These are phyloP conservation scores for Spea hammondii DNA, from an alignment of 2,797 vertebrate genomes.

Conservation along the genomic window DNA sequence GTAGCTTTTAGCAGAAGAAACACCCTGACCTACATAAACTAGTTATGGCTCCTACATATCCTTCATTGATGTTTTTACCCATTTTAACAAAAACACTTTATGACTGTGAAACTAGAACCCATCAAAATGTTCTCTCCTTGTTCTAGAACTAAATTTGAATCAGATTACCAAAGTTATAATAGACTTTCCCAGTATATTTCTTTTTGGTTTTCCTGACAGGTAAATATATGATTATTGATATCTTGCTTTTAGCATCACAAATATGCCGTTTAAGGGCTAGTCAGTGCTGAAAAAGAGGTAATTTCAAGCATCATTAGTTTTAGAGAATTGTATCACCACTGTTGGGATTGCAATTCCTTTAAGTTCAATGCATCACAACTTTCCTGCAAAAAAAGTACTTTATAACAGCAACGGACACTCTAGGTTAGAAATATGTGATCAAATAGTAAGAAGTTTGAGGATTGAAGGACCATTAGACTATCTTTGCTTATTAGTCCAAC, in stretches of 20 bases:
- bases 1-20: no score
- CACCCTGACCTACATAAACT: no score
- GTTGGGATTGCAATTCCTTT: neutral
- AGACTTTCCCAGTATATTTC: neutral
- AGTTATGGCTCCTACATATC: no score
- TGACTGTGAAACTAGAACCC: no score
- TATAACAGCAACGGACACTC: neutral
- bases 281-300: neutral
- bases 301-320: constrained; percentile 3
- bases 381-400: neutral
- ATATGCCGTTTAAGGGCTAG: neutral
- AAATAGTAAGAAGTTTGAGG: neutral
- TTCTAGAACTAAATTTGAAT: no score
- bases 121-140: no score
- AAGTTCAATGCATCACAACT: neutral
- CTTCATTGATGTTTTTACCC: no score
- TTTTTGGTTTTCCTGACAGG: neutral
- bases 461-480: no score
- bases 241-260: neutral
- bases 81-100: no score
- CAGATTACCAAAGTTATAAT: no score
- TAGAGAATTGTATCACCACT: neutral
- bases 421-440: neutral
- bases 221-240: neutral
- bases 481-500: no score